Conservation (phyloP, 2,888 invertebrate genomes). For the Nudaria mundana region DNA sequence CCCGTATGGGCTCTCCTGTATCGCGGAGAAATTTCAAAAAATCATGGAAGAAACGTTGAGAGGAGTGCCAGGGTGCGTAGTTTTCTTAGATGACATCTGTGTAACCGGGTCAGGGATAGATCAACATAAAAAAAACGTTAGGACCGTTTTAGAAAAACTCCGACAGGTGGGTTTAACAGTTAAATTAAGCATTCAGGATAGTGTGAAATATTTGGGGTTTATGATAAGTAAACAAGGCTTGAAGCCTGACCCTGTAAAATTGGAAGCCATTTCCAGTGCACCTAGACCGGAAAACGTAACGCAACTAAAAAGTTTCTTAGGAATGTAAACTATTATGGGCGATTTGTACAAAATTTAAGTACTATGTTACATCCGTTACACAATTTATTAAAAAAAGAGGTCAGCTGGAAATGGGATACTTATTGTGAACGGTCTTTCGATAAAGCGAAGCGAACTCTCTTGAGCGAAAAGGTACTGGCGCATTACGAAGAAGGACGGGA, state of each 20-base stretch:
- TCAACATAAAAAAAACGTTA: too few species aligned
- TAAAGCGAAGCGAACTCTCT: background rate
- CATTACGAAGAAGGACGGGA: background rate
- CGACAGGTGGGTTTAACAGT: too few species aligned
- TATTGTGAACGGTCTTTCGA: background rate
- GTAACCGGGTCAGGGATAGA: too few species aligned
- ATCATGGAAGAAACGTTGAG: too few species aligned
- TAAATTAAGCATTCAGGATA: background rate
- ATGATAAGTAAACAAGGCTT: slow-evolving; percentile 10
- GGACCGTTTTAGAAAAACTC: too few species aligned
- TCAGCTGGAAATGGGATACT: background rate
- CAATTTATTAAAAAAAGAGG: background rate
- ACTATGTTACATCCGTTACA: background rate
- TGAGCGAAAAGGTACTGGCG: background rate
- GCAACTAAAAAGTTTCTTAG: background rate
- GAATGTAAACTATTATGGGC: background rate
- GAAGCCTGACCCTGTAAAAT: background rate
- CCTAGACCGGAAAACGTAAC: background rate
- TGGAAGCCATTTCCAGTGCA: background rate
- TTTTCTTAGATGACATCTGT: too few species aligned
- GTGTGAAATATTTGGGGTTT: slow-evolving; percentile 7
- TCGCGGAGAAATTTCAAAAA: too few species aligned
- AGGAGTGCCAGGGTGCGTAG: too few species aligned
- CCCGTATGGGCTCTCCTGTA: too few species aligned
- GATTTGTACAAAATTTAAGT: background rate